Evolutionary conservation across 2,797 vertebrate genomes (phyloP), one percentile per base, ranked within the genome.

Genomic region (Kryptolebias ocellatus): DNA sequence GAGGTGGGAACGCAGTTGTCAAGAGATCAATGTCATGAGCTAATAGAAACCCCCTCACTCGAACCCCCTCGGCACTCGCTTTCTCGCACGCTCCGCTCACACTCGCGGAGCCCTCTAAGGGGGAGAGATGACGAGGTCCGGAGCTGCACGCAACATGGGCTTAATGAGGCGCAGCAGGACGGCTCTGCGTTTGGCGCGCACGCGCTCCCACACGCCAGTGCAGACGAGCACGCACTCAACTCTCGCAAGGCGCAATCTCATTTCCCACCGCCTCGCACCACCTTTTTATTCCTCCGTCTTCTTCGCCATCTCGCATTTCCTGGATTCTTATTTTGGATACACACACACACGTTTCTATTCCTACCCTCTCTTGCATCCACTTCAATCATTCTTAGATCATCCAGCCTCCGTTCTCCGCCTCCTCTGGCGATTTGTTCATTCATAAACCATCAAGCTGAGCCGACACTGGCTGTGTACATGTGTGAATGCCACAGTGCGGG

Each of bases 131-230:
- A 89, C 84, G 85, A 85, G 86, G 90, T 92, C 89, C 76, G 80
- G 81, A 84, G 87, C 87, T 74, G 81, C 72, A 81, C 90, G 45
- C 90, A 86, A 89, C 90, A 88, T 89, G 91, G 87, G 88, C 86
- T 91, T 92, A 92, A 93, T 93, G 91, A 93, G 90, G 88, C 91
- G 81, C 91, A 92, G 90, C 90, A 91, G 90, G 90, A 70, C 86
- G 27, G 83, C 83, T 73, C 60, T 44, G 76, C 49, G 53, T 80
- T 69, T 81, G 87, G 64, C 83, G 79, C 76, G 69, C 79, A 52
- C 34, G 18, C 61, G 66, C 79, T 50, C 70, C 11, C 60, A 24
- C 79, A 70, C 54, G 16, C 60, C 58, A 42, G 0, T 27, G 34
- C 68, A 53, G 60, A 37, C 60, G n/a, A 60, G 55, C 58, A 34